Evolutionary conservation across 2,888 invertebrate genomes (phyloP).

Genomic region (Dendrolimus pini): DNA sequence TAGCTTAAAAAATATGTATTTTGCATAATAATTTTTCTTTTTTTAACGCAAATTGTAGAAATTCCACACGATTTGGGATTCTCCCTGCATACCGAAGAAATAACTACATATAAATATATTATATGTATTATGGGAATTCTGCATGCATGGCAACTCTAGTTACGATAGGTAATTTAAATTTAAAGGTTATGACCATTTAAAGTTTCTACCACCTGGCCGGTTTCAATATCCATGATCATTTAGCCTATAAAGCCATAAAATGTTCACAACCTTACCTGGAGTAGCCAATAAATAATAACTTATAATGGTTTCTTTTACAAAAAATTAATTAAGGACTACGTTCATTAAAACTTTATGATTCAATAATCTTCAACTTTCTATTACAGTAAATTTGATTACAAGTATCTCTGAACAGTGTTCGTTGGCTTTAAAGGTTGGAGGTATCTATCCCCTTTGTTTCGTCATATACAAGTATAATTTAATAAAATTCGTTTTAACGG

Average conservation of each 20-base stretch:
- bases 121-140: neutral
- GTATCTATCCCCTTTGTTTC: neutral
- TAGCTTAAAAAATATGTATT: too few relatives aligned
- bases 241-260: neutral
- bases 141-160: neutral
- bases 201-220: neutral
- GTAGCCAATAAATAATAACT: neutral
- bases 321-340: neutral
- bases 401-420: neutral
- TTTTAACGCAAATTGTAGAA: too few relatives aligned
- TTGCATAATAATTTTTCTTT: too few relatives aligned
- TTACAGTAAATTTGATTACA: neutral
- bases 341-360: neutral
- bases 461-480: neutral
- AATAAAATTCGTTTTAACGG: too few relatives aligned
- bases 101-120: too few relatives aligned
- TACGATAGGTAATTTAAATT: neutral
- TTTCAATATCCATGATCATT: neutral
- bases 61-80: too few relatives aligned
- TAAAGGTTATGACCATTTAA: neutral
- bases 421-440: neutral
- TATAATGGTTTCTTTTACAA: neutral
- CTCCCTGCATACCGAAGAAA: too few relatives aligned
- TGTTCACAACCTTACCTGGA: neutral
- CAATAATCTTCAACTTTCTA: neutral